A percentile compares a stretch with the other conserved stretches of the same genome.
phyloP scores from a whole-genome alignment of 2,113 vertebrate species.

The Solea solea region DNA sequence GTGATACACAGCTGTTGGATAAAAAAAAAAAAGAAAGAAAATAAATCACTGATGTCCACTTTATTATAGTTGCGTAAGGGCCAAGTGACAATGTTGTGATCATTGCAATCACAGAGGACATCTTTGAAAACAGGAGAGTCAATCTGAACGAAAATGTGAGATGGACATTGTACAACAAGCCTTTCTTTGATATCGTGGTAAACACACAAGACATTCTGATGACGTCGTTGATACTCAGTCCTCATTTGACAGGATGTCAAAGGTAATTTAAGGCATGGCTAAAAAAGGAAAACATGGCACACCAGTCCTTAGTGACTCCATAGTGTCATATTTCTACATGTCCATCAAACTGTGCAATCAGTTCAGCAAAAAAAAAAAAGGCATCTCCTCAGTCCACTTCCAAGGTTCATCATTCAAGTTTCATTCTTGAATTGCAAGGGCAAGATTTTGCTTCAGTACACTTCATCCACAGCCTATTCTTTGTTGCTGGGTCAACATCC shows the following conservation, averaged over 20 bases:
- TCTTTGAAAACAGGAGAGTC: conserved; percentile 44
- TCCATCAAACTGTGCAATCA: conserved; percentile 58
- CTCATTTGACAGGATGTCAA: conserved; percentile 31
- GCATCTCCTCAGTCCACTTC: conserved; percentile 51
- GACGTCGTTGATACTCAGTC: conserved; percentile 29
- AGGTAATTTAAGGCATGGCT: conserved; percentile 72
- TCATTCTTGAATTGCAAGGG: conserved; percentile 20
- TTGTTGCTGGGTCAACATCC: conserved; percentile 9
- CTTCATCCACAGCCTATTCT: conserved; percentile 29
- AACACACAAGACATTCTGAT: conserved; percentile 41
- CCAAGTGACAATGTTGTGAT: conserved; percentile 43
- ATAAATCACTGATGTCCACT: conserved; percentile 63
- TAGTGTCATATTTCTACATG: conserved; percentile 51
- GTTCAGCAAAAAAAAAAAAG: conserved; percentile 28
- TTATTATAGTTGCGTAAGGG: conserved; percentile 64
- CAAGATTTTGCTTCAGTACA: conserved; percentile 35
- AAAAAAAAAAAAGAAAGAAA: conserved; percentile 25
- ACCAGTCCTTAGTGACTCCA: conserved; percentile 54
- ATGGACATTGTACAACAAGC: conserved; percentile 47
- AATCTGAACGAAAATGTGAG: conserved; percentile 32
- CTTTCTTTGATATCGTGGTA: conserved; percentile 8
- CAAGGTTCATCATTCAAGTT: conserved; percentile 12
- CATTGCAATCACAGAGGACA: conserved; percentile 52
- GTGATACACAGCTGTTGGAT: background rate
- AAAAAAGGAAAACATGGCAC: conserved; percentile 40